Conservation (phyloP, 2,888 invertebrate species). For the Epirrita christyi region DNA sequence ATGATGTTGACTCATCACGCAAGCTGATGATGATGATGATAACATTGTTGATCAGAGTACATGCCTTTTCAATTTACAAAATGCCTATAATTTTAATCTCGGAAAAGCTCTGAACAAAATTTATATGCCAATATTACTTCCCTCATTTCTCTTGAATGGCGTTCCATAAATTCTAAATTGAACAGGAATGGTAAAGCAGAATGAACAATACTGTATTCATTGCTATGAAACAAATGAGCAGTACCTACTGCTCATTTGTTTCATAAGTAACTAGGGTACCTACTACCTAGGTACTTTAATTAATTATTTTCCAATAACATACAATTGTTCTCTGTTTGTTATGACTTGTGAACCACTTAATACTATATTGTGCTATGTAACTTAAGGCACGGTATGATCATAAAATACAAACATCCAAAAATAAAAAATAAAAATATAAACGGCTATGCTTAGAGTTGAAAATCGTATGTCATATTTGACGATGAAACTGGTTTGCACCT, state of each 20-base stretch:
- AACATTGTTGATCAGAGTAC: neutral
- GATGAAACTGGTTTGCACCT: too few species aligned
- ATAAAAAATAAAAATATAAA: too few species aligned
- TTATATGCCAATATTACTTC: conserved; percentile 32
- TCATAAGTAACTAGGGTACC: too few species aligned
- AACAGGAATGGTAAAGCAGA: conserved; percentile 11
- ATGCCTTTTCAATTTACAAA: conserved; percentile 10
- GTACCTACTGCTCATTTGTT: too few species aligned
- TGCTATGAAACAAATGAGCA: conserved; percentile 1
- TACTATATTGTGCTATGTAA: too few species aligned
- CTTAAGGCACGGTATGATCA: too few species aligned
- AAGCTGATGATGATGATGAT: too few species aligned
- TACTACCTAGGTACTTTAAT: neutral
- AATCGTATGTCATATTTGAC: too few species aligned
- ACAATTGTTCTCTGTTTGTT: neutral
- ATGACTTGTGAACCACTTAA: too few species aligned
- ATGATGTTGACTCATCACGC: too few species aligned
- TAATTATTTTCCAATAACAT: conserved; percentile 6
- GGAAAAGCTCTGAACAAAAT: conserved; percentile 25
- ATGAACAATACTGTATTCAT: conserved; percentile 15
- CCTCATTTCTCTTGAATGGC: conserved; percentile 21
- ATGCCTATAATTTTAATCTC: conserved; percentile 20
- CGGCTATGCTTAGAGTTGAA: too few species aligned
- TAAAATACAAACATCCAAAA: too few species aligned
- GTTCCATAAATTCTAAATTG: conserved; percentile 32